phyloP scores from a whole-genome alignment of 2,888 invertebrate genomes.

The Stratiomys singularior region DNA sequence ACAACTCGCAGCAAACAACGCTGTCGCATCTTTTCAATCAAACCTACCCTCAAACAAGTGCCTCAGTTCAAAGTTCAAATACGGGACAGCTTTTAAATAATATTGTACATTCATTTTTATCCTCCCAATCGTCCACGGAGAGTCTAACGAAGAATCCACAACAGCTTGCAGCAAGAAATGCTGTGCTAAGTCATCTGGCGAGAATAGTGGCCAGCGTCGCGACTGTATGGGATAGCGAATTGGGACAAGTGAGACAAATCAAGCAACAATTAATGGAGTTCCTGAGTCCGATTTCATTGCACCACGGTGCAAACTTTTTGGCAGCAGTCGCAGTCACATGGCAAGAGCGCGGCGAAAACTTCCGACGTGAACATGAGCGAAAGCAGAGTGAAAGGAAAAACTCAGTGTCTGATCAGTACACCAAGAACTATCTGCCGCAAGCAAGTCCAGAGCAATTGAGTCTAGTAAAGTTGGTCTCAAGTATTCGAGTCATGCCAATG shows the following conservation, averaged over 20 bases:
- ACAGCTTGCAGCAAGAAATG: constrained; percentile 72
- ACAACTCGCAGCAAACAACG: constrained; percentile 70
- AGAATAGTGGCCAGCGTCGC: constrained; percentile 83
- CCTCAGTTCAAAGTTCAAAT: constrained; percentile 69
- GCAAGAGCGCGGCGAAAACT: constrained; percentile 75
- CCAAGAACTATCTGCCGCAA: constrained; percentile 65
- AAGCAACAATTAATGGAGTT: constrained; percentile 84
- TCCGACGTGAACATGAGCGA: constrained; percentile 63
- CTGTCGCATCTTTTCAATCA: constrained; percentile 70
- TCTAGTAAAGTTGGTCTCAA: constrained; percentile 81
- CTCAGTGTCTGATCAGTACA: constrained; percentile 60
- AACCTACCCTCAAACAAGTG: constrained; percentile 68
- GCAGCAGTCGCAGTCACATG: constrained; percentile 87
- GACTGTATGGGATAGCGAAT: constrained; percentile 81
- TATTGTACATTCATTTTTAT: constrained; percentile 82
- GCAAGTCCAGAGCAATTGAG: constrained; percentile 77
- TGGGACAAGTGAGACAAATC: constrained; percentile 68
- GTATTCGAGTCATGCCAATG: constrained; percentile 84
- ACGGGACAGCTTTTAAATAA: constrained; percentile 82
- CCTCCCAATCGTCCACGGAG: constrained; percentile 66
- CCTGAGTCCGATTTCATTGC: constrained; percentile 83
- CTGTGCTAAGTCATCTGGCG: constrained; percentile 81
- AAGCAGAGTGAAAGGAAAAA: constrained; percentile 51
- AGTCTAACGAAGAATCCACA: constrained; percentile 61
- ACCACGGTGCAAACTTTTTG: constrained; percentile 83